Evolutionary conservation across 2,888 invertebrate species (phyloP).

Genomic region (Hofmannophila pseudospretella): DNA sequence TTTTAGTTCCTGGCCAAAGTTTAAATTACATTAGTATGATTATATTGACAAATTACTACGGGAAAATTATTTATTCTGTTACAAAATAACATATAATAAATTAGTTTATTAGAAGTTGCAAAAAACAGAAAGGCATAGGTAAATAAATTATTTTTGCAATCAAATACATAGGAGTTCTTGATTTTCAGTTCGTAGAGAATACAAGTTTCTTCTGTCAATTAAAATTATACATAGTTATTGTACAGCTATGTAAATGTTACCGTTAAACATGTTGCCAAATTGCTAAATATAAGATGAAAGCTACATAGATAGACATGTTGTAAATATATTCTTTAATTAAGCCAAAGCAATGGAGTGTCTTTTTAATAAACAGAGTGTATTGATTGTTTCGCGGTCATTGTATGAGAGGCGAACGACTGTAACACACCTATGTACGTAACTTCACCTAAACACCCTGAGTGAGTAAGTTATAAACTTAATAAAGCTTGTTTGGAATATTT

Average conservation of each 20-base stretch:
- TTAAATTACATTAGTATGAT: no score
- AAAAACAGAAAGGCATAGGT: no score
- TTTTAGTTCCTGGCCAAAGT: no score
- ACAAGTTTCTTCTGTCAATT: conserved; percentile 54
- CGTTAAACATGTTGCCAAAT: conserved; percentile 71
- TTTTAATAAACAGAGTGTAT: conserved; percentile 52
- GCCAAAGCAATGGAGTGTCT: conserved; percentile 55
- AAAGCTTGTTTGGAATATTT: conserved; percentile 72
- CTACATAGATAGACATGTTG: conserved; percentile 62
- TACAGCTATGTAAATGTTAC: conserved; percentile 66
- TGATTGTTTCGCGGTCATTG: conserved; percentile 41
- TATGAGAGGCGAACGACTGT: conserved; percentile 36
- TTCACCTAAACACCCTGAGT: conserved; percentile 33
- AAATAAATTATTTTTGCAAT: no score
- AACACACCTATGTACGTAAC: conserved; percentile 47
- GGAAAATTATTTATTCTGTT: no score
- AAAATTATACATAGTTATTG: conserved; percentile 44
- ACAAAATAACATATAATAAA: no score
- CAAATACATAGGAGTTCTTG: no score
- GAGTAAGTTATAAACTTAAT: conserved; percentile 61
- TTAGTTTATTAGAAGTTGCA: no score
- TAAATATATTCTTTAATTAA: conserved; percentile 61
- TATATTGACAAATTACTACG: no score
- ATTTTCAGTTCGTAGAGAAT: not conserved
- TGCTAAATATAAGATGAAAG: conserved; percentile 59